phyloP scores from a whole-genome alignment of 2,797 vertebrate genomes.

The Sebastes vulpes region DNA sequence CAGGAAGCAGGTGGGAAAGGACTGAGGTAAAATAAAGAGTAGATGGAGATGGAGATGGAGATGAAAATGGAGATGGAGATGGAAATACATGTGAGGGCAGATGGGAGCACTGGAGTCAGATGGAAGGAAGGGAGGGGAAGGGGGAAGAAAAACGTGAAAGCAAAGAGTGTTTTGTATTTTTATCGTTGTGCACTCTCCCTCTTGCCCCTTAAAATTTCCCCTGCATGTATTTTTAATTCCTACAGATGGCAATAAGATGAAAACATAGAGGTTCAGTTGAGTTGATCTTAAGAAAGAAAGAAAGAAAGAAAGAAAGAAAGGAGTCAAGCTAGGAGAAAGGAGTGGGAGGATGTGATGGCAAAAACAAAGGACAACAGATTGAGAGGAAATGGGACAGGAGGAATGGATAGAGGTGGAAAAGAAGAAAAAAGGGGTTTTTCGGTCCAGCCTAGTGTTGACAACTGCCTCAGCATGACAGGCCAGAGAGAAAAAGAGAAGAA shows the following conservation, averaged over 20 bases:
- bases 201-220: conserved; percentile 1
- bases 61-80: not conserved
- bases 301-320: not conserved
- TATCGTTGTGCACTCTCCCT: conserved; percentile 10
- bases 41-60: not conserved
- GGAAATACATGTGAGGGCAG: not conserved
- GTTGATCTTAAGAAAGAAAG: not conserved
- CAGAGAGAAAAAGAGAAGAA: not conserved
- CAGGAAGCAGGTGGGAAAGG: too few relatives aligned
- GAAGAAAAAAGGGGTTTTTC: not conserved
- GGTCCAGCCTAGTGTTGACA: conserved; percentile 30
- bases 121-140: not conserved
- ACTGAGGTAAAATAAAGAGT: not conserved
- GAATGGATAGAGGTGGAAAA: conserved; percentile 4
- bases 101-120: not conserved
- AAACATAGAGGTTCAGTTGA: conserved; percentile 12
- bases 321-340: not conserved
- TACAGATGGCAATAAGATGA: conserved; percentile 38
- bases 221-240: conserved; percentile 59
- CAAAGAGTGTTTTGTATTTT: conserved; percentile 41
- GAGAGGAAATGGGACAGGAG: not conserved
- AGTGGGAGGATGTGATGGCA: conserved; percentile 12
- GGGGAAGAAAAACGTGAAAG: not conserved
- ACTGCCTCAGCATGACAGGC: conserved; percentile 28
- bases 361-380: conserved; percentile 12